Evolutionary conservation across 2,888 invertebrate species (phyloP), one percentile per base, ranked within the genome.

Genomic region (Oxycera nigricornis): DNA sequence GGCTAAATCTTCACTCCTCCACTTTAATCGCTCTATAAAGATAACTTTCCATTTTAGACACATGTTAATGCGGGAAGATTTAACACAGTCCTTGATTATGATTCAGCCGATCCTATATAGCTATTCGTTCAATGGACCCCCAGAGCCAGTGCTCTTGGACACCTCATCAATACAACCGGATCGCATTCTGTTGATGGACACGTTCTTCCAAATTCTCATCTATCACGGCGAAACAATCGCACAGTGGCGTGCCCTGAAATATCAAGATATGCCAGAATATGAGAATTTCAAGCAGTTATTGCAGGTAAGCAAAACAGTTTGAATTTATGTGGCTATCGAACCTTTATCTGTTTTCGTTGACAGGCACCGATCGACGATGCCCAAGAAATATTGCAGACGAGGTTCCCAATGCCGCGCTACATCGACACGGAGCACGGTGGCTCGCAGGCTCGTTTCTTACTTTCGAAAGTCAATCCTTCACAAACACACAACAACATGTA

Each of bases 381-480:
- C 14, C 95, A 96, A 83, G 97, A 98, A 86, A 97, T 99, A 79
- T 88, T 99, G 77, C 93, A 94, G 83, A 96, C 94, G 30, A 89
- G 99, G 76, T 99, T 99, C 87, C 99, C 99, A 1, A 97, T 98
- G 90, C 98, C 99, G 9, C 90, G 99, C 73, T 99, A 99, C 84
- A 98, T 99, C 79, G 98, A 97, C 84, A 99, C 99, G 0, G 98
- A 99, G 83, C 96, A 98, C 81, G 98, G 97, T n/a, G 98, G 98
- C 11, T 98, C 98, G 1, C 98, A 99, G 91, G 98, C 99, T 14
- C 91, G 99, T 79, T 99, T 99, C 88, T 89, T 99, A 79, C 87
- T 99, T 73, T 97, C 97, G 22, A 98, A 99, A 90, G 99, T 99
- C 75, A 99, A 99, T 86, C 99, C 99, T n/a, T 98, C 98, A 81